These are phyloP conservation scores for Babyrousa celebensis DNA, from an alignment of 2,797 vertebrate genomes.

Conservation along the genomic window DNA sequence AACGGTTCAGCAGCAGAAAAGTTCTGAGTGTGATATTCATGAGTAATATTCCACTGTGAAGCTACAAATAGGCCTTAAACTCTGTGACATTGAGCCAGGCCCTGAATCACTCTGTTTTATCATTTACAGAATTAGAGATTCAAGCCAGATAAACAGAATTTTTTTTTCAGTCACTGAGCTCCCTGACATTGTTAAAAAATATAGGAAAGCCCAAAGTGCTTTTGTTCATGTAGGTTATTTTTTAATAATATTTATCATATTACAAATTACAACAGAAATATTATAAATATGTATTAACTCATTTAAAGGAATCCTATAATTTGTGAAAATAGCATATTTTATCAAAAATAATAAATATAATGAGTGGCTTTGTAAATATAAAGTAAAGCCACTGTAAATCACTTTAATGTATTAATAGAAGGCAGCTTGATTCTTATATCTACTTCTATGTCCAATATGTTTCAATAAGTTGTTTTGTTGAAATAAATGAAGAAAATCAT, in stretches of 20 bases:
- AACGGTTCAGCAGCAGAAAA: neutral
- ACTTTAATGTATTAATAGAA: neutral
- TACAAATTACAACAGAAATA: neutral
- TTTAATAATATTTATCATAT: neutral
- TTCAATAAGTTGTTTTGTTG: neutral
- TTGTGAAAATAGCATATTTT: neutral
- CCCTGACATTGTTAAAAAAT: neutral
- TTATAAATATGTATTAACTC: neutral
- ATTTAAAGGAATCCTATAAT: neutral
- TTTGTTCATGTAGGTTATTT: neutral
- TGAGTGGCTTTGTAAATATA: no score
- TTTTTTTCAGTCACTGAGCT: neutral
- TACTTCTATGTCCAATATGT: neutral
- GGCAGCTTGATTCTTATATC: neutral
- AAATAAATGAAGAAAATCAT: neutral
- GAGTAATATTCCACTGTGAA: neutral
- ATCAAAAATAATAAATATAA: neutral
- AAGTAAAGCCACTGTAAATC: neutral
- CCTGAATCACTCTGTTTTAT: neutral
- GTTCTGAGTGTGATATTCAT: neutral
- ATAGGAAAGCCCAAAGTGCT: no score
- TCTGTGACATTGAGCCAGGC: neutral
- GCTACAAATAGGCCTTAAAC: neutral
- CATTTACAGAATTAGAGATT: neutral
- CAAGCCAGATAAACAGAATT: neutral